Evolutionary conservation across 2,797 vertebrate genomes (phyloP), one percentile per base, ranked within the genome.

Genomic region (Gephyroberyx darwinii): DNA sequence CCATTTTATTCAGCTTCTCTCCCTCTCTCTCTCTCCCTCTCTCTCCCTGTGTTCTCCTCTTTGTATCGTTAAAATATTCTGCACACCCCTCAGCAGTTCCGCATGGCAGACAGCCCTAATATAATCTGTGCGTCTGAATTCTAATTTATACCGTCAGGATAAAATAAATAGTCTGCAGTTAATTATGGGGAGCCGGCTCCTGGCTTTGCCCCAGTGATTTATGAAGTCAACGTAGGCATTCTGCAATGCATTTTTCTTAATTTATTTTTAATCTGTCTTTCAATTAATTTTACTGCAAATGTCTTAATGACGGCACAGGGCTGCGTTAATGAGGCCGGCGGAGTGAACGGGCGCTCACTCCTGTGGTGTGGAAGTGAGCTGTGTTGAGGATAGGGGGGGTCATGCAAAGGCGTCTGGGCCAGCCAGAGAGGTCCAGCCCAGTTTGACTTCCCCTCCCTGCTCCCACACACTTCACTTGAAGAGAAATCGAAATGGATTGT

Each of bases 191-290:
- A 94, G 94, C 93, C 94, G 81, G 93, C 94, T 95, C 94, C 92
- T 93, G 93, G 95, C 96, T 95, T 94, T 94, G 92, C 94, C 93
- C 80, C 86, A 88, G 85, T 98, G 97, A 98, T 98, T 98, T 98
- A 98, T 95, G 96, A 96, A 97, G 95, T 94, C 87, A 87, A 90
- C 92, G 93, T 92, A 90, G 89, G 93, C 93, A 93, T 96, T 94
- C 94, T 94, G 95, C 95, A 93, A 95, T 54, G 93, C 96, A 98
- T 98, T 98, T 96, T 96, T 98, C 96, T 96, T 98, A 97, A 98
- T 98, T 97, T 96, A 96, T 97, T 97, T 98, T 96, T 97, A 97
- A 98, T 97, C 95, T 96, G 96, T 95, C 95, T 96, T 96, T 98
- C 96, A 97, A 97, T 99, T 98, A 96, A 96, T 97, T 96, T 96